Conservation (phyloP, 2,113 vertebrate genomes). For the Hippolais icterina region DNA sequence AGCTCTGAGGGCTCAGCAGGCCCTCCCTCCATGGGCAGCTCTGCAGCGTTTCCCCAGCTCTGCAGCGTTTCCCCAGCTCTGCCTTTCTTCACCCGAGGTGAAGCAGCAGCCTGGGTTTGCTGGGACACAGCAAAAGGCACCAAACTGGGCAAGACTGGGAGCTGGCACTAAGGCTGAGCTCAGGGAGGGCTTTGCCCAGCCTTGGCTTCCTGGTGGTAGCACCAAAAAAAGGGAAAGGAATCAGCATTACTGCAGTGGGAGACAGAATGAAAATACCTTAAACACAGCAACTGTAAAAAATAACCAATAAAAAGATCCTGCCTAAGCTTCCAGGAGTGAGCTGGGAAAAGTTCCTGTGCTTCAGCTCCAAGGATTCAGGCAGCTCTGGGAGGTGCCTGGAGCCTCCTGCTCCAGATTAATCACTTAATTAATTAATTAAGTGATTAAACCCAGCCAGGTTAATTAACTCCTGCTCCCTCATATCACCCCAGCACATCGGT, state of each 20-base stretch:
- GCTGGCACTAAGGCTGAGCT: neutral
- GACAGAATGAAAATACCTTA: neutral
- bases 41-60: neutral
- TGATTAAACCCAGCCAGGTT: neutral
- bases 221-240: neutral
- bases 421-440: neutral
- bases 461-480: neutral
- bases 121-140: neutral
- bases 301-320: neutral
- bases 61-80: neutral
- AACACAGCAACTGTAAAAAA: neutral
- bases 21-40: fast-evolving
- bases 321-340: neutral
- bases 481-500: fast-evolving
- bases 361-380: fast-evolving
- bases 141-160: neutral
- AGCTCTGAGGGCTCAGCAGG: neutral
- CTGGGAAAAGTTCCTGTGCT: neutral
- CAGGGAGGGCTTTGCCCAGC: neutral
- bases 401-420: neutral
- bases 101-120: neutral
- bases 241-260: neutral
- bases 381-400: neutral
- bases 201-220: neutral
- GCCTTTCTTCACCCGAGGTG: neutral